phyloP scores from a whole-genome alignment of 2,888 invertebrate species.

The Dioctria linearis region DNA sequence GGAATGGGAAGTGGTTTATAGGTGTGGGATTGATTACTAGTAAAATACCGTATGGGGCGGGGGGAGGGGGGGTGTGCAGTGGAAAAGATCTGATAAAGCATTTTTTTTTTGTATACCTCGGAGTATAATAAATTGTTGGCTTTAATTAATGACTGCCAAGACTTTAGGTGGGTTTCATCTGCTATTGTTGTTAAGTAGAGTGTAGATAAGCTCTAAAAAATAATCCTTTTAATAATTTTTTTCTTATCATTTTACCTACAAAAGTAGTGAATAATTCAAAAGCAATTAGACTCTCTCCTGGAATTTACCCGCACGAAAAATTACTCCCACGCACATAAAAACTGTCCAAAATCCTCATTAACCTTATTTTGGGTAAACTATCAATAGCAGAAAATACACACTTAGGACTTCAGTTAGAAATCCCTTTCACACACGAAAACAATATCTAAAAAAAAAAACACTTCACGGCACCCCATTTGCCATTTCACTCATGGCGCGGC shows the following conservation, averaged over 20 bases:
- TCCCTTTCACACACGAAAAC: conserved; percentile 15
- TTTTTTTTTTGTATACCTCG: background rate
- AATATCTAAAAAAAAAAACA: background rate
- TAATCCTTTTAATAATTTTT: no score
- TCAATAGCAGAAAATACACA: no score
- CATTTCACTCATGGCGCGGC: background rate
- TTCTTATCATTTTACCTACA: no score
- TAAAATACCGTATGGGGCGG: background rate
- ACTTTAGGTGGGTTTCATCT: no score
- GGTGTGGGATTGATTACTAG: conserved; percentile 31
- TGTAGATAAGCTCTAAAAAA: no score
- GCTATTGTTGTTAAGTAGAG: no score
- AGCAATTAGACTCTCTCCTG: background rate
- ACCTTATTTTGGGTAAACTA: no score
- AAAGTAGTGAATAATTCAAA: background rate
- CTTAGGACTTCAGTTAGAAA: background rate
- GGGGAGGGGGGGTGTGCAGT: no score
- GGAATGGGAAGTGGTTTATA: background rate
- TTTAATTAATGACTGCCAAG: no score
- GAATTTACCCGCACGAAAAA: background rate
- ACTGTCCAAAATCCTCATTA: no score
- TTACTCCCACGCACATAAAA: no score
- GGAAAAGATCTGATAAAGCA: background rate
- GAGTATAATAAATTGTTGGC: no score
- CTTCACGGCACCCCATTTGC: conserved; percentile 17